Base-by-base conservation (phyloP, 2,888 invertebrate genomes). In the Acleris holmiana region DNA sequence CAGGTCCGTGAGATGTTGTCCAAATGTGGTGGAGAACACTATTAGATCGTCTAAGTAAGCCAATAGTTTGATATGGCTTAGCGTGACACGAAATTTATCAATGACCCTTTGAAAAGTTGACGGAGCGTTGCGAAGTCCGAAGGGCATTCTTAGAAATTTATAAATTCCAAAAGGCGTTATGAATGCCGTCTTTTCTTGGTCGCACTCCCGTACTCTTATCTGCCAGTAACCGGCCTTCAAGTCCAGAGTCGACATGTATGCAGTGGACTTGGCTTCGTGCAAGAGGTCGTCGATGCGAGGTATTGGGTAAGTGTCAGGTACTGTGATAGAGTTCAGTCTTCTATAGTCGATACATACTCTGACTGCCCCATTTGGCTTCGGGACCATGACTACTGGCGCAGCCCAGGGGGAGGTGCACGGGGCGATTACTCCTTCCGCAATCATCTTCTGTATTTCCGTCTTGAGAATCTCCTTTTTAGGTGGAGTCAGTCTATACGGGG, bases 81-180 rank as follows among this genome's bases (percentile, higher is more conserved):
- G 19, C 6, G 21, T 21, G 15, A 49, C 21, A 15, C 49, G 49
- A 49, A 49, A 49, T 2, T 21, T 15, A 49, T 49, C 49, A 10
- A 49, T 49, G 23, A 49, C 13, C 15, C 23, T 8, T n/a, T 49
- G 49, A 15, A 49, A 49, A 6, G 23, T 49, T 3, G 49, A 19
- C 10, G 49, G 49, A 6, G 49, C 49, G 15, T 49, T 49, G 4
- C 35, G 35, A 8, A 40, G 35, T 8, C 35, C 35, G 35, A 40
- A 40, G 8, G n/a, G 35, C 35, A 40, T 40, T 40, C 35, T 40
- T 3, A 40, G 13, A 40, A 40, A 40, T 13, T 13, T 40, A 40
- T 40, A 40, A 19, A 49, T 49, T 19, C 49, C 49, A 49, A 49
- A 49, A 2, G 49, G 49, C n/a, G 49, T 49, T 8, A 49, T 21